These are phyloP conservation scores for Dromiciops gliroides DNA, from an alignment of 2,113 vertebrate genomes.

Conservation along the genomic window DNA sequence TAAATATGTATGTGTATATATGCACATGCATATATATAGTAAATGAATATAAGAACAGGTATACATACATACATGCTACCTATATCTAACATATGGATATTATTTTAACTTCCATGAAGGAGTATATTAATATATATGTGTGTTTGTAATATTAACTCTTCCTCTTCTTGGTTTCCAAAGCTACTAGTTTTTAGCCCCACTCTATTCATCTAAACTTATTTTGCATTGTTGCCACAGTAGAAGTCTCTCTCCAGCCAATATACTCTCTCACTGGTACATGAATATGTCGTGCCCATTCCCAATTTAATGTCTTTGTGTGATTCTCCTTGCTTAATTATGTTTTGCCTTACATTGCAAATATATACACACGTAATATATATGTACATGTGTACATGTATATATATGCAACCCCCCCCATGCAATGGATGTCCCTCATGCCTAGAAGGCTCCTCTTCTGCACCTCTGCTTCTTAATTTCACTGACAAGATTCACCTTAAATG, in stretches of 20 bases:
- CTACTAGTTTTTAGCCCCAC: not conserved
- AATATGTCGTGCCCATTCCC: not conserved
- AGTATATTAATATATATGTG: not conserved
- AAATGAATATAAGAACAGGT: not conserved
- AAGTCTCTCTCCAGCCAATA: not conserved
- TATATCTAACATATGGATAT: not conserved
- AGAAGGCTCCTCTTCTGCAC: not conserved
- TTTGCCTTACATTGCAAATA: not conserved
- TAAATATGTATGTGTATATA: not conserved
- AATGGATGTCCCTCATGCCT: not conserved
- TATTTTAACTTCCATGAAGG: not conserved
- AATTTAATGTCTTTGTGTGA: not conserved
- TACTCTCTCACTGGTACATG: not conserved
- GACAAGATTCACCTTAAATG: not conserved
- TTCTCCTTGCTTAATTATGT: not conserved
- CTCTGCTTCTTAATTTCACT: not conserved
- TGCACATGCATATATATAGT: not conserved
- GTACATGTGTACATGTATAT: not conserved
- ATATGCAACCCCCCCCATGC: not conserved
- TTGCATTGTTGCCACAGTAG: not conserved
- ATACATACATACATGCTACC: not conserved
- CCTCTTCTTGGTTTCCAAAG: not conserved
- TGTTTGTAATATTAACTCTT: not conserved
- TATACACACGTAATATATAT: not conserved
- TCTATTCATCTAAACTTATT: not conserved